A percentile compares a stretch with the other conserved stretches of the same genome.
These are phyloP conservation scores for Belgica antarctica DNA, from an alignment of 2,888 invertebrate species.

Conservation along the genomic window DNA sequence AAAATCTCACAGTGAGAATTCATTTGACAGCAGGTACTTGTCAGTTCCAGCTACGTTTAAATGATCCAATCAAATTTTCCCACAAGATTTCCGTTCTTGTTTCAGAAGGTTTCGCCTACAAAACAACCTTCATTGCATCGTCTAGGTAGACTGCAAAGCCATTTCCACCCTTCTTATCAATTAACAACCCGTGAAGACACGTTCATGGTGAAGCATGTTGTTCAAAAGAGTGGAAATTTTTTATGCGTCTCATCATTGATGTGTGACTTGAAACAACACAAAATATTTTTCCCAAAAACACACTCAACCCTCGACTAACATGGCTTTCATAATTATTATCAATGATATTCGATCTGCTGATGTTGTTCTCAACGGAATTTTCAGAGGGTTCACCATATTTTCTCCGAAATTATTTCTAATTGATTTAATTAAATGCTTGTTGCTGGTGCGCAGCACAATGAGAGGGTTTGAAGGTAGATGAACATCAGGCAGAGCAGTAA, in stretches of 20 bases:
- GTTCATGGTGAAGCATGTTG: too few relatives aligned
- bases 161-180: slow-evolving; percentile 25
- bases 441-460: background rate
- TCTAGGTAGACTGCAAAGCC: too few relatives aligned
- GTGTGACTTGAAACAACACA: slow-evolving; percentile 34
- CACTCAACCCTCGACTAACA: slow-evolving; percentile 32
- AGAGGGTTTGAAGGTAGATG: background rate
- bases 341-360: slow-evolving; percentile 34
- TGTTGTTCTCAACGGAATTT: slow-evolving; percentile 16
- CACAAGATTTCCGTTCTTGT: background rate
- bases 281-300: background rate
- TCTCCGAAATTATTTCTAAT: slow-evolving; percentile 36
- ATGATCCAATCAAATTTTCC: background rate
- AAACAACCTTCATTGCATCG: too few relatives aligned
- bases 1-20: background rate
- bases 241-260: slow-evolving; percentile 23
- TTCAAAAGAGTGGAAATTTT: too few relatives aligned
- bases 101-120: too few relatives aligned
- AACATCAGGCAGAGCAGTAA: background rate
- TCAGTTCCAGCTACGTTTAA: background rate
- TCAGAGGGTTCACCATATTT: slow-evolving; percentile 32
- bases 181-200: slow-evolving; percentile 32
- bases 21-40: background rate
- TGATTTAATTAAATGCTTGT: slow-evolving; percentile 41
- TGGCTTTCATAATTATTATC: slow-evolving; percentile 40